Base-by-base conservation (phyloP, 2,888 invertebrate species). In the Drosophila neutralis region DNA sequence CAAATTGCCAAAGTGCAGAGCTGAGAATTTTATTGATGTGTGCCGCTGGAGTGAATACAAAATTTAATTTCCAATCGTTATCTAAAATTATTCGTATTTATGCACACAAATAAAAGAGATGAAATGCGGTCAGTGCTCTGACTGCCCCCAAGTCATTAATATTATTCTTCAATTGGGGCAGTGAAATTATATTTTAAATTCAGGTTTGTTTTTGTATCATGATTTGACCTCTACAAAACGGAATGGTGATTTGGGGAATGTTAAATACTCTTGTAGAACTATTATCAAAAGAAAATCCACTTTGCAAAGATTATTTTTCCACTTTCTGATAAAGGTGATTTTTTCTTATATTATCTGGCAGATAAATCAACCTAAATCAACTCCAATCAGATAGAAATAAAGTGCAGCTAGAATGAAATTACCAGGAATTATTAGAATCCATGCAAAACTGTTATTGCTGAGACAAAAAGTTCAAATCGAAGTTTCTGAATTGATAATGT, bases 1-100 rank as follows among this genome's bases (percentile, higher is more conserved):
- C 51, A 63, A 71, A 66, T 71, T 78, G 68, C 56, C 60, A 74
- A 76, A 73, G 76, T 76, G 74, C 51, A 64, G n/a, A 54, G 45
- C 65, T 53, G 42, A 52, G 21, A 31, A 63, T 70, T 75, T 80
- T 87, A 84, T 84, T 84, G 80, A 87, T 87, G 80, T 65, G 54
- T 65, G 60, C 69, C 65, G 59, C 83, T 76, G 69, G 76, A 84
- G 57, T 71, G 63, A 64, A 77, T 76, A 61, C 61, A 69, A 77
- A n/a, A 73, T 73, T 29, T 49, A 52, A 52, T 45, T 42, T 56
- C 60, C 63, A 69, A 77, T 61, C 73, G 62, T 63, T 60, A 66
- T 65, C 40, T 36, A 57, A 65, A 38, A 48, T 60, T 38, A n/a
- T 29, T 13, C 4, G n/a, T 15, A 38, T 54, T 24, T 36, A 36